Evolutionary conservation across 2,797 vertebrate species (phyloP), one percentile per base, ranked within the genome.

Genomic region (Scleropages formosus): DNA sequence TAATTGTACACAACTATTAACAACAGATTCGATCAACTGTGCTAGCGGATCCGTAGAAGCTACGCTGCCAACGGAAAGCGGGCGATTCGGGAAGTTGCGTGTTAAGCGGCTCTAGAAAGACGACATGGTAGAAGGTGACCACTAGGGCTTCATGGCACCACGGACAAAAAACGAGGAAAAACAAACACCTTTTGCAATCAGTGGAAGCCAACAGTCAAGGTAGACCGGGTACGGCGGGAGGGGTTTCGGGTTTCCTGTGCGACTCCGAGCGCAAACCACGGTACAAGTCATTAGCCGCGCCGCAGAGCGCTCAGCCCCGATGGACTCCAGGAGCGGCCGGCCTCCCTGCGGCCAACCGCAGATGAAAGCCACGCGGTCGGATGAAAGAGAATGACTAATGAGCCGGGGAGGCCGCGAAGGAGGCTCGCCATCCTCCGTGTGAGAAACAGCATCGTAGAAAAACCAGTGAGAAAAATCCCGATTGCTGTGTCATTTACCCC

Each of bases 381-480:
- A 77, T 56, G 47, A 72, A 72, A 76, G 44, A 15, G 67, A 69
- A 51, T 70, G 59, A 46, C 46, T 76, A 70, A 72, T 72, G 59
- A 77, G 60, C 26, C 13, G 16, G 68, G 68, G 58, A 56, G 10
- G 12, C 18, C 15, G 4, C 71, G 72, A 72, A 77, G 46, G 49
- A 64, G 26, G 47, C 26, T 61, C 24, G 49, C 27, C n/a, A 13
- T 10, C 70, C 27, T n/a, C 27, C 44, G 22, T 18, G 8, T 12
- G 46, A 69, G 70, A 72, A 49, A 53, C 69, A 58, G 46, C 64
- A 49, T 39, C 22, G 16, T 12, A 68, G 58, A 9, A 11, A 61
- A 61, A 58, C 47, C 51, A 22, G 12, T n/a, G 20, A 31, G 20
- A 26, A 0, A 61, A 61, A 44, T 6, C 31, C 31, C 39, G 31